Conservation (phyloP, 2,797 vertebrate genomes). For the Dermochelys coriacea region DNA sequence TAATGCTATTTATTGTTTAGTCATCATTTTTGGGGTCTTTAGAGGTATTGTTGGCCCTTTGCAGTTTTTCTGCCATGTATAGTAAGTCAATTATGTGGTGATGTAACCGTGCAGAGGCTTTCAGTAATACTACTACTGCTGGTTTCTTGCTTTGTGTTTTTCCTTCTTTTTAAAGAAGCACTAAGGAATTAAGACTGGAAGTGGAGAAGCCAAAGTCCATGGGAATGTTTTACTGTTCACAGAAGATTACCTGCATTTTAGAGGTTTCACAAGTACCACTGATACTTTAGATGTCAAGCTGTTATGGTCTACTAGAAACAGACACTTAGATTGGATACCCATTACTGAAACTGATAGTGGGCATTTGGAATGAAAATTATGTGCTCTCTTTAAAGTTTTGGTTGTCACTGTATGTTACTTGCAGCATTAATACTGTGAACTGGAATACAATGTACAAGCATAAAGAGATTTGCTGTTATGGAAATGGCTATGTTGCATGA, state of each 20-base stretch:
- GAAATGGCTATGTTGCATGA: slow-evolving; percentile 54
- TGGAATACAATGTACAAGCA: slow-evolving; percentile 49
- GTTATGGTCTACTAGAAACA: slow-evolving; percentile 36
- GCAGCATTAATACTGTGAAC: slow-evolving; percentile 53
- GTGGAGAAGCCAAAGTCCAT: slow-evolving; percentile 39
- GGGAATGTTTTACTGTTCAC: slow-evolving; percentile 19
- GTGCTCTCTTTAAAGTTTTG: slow-evolving; percentile 55
- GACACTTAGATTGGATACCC: slow-evolving; percentile 10
- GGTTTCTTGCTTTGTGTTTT: not conserved
- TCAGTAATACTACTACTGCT: not conserved
- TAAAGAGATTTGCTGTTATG: slow-evolving; percentile 63
- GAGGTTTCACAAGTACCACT: slow-evolving; percentile 45
- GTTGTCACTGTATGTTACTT: slow-evolving; percentile 48
- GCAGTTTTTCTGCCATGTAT: accelerated
- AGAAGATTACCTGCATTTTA: slow-evolving; percentile 25
- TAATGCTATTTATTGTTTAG: not conserved
- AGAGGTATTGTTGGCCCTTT: not conserved
- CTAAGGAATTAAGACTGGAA: not conserved
- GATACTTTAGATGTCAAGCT: not conserved
- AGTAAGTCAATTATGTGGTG: not conserved
- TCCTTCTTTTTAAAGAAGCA: not conserved
- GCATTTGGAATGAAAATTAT: slow-evolving; percentile 63
- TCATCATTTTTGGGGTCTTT: not conserved
- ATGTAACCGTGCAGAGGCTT: not conserved
- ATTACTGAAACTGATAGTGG: slow-evolving; percentile 59